These are phyloP conservation scores for Scleropages formosus DNA, from an alignment of 2,797 vertebrate genomes.

Conservation along the genomic window DNA sequence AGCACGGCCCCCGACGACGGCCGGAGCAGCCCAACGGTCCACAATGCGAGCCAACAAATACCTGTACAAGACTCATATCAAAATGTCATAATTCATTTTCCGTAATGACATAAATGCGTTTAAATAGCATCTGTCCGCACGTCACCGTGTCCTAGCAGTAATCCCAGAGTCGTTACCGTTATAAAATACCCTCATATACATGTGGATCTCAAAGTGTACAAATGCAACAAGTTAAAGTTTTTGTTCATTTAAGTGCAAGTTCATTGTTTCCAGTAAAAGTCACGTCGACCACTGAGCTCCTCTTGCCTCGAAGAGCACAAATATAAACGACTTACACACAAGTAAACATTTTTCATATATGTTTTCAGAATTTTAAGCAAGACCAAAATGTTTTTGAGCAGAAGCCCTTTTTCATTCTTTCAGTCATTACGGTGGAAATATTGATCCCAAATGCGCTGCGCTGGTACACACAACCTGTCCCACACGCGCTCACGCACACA, in stretches of 20 bases:
- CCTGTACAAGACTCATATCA: slow-evolving; percentile 16
- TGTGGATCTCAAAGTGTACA: slow-evolving; percentile 39
- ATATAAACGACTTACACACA: too few species aligned
- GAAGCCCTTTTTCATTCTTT: slow-evolving; percentile 49
- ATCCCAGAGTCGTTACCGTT: slow-evolving; percentile 22
- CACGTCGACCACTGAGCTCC: slow-evolving; percentile 37
- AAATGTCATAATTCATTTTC: slow-evolving; percentile 6
- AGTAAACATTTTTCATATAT: slow-evolving; percentile 47
- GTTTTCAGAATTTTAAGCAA: slow-evolving; percentile 29
- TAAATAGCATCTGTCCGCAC: slow-evolving; percentile 24
- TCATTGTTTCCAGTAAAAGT: slow-evolving; percentile 42
- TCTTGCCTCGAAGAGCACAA: too few species aligned
- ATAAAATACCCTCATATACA: slow-evolving; percentile 39
- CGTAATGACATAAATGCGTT: slow-evolving; percentile 24
- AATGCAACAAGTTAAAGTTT: slow-evolving; percentile 53
- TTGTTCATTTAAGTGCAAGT: slow-evolving; percentile 51
- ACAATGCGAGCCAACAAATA: slow-evolving; percentile 18
- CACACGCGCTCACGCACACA: neutral
- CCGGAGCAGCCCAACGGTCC: slow-evolving; percentile 13
- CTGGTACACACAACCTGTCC: slow-evolving; percentile 15
- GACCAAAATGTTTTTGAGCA: slow-evolving; percentile 40
- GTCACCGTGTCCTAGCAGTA: slow-evolving; percentile 32
- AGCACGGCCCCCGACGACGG: slow-evolving; percentile 11
- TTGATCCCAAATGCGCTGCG: slow-evolving; percentile 24
- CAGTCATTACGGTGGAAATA: slow-evolving; percentile 19